Base-by-base conservation (phyloP, 2,888 invertebrate species). In the Lamellibrachia satsuma region DNA sequence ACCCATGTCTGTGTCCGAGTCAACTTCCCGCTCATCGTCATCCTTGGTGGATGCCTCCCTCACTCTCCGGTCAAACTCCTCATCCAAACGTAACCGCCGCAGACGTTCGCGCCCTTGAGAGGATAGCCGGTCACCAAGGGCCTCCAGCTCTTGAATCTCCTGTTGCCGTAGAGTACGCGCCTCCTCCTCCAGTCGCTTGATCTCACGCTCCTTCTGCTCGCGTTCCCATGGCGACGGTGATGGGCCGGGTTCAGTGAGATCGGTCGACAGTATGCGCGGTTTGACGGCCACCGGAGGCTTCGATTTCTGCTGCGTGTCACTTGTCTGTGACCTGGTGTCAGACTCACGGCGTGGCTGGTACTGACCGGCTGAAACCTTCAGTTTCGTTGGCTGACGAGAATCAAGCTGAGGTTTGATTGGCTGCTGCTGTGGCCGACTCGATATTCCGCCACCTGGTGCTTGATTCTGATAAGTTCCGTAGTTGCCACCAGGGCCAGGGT, bases 1-100 rank as follows among this genome's bases (percentile, higher is more conserved):
- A 39, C 93, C 92, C 92, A 94, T 93, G n/a, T 96, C 96, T 52
- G 94, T 94, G 93, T 95, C 95, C 7, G 95, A 91, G 90, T 96
- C 97, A 92, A 97, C 97, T 90, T 97, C 97, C n/a, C 22, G 15
- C 96, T 98, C 97, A 96, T 97, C 97, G 96, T 98, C 97, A 95
- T 97, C 97, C 93, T 97, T 98, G 92, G 98, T 98, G 92, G 98
- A 97, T 60, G 97, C 97, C 96, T 98, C 98, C 95, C 98, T 98
- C 3, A 98, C 99, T 92, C 99, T 97, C 92, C 98, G 97, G 96
- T 99, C 99, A 96, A 99, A 99, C 97, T 99, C 99, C 93, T 98
- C 97, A 96, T 99, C 99, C n/a, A 99, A 97, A 94, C 98, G 98
- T 93, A 99, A 97, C 93, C 95, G 95, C 52, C 95, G 94, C 91